Evolutionary conservation across 2,888 invertebrate species (phyloP), one percentile per base, ranked within the genome.

Genomic region (Xylota segnis): DNA sequence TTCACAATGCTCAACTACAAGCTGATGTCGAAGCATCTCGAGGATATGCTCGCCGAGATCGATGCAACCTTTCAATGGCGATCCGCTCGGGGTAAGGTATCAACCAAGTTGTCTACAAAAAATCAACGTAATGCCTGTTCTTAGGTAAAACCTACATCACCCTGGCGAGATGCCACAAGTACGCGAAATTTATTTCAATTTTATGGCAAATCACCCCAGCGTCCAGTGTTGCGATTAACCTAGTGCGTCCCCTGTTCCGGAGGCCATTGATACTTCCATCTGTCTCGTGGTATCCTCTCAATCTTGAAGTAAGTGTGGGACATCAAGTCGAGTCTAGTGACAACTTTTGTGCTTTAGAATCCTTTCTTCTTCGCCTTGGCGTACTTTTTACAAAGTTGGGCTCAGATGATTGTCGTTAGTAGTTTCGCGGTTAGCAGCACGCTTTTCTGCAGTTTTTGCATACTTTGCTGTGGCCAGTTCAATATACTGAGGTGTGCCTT

Each of bases 381-480:
- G 2, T 75, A 75, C 14, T 14, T 87, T 6, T 3, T 87, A 0
- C 83, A 83, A 59, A 12, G 47, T 12, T 83, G 78, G 78, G 27
- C 87, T 0, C 56, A 83, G 32, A 4, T 87, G 4, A 47, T 75
- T 12, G 52, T 76, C 18, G 83, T 83, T 7, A 40, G n/a, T 12
- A 43, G 83, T 37, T 83, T 79, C 23, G 63, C 75, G 4, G 43
- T 27, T 40, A 83, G 79, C 14, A 87, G 83, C 23, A 16, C 83
- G 0, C 56, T 87, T 2, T 83, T 54, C 40, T 54, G 59, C 2
- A 70, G 81, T 0, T 70, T 81, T 9, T 27, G 71, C 7, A 18
- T 87, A 4, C 23, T 81, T 16, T 74, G 68, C 0, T 70, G 70
- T 43, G 84, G 84, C 0, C 87, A 87, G 18, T 87, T 79, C 16